These are phyloP conservation scores for Agrotis puta DNA, from an alignment of 2,888 invertebrate genomes.

Conservation along the genomic window DNA sequence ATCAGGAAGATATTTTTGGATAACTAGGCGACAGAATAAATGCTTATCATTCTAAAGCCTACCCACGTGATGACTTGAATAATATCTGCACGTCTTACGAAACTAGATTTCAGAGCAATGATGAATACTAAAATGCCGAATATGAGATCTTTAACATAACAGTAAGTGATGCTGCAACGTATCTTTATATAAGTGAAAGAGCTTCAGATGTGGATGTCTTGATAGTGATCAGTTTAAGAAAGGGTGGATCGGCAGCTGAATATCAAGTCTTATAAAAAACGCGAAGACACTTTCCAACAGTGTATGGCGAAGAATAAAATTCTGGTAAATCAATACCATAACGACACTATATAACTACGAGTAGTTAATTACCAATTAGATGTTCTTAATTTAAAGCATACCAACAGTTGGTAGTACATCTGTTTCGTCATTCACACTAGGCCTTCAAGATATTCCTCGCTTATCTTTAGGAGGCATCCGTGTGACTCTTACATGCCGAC, in stretches of 20 bases:
- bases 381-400: neutral
- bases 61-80: slow-evolving; percentile 55
- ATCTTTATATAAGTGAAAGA: slow-evolving; percentile 33
- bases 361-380: neutral
- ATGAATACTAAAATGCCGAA: slow-evolving; percentile 62
- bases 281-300: neutral
- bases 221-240: neutral
- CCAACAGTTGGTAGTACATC: slow-evolving; percentile 6
- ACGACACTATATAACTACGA: neutral
- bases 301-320: neutral
- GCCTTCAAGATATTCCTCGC: slow-evolving; percentile 72
- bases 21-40: slow-evolving; percentile 57
- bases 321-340: neutral
- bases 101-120: slow-evolving; percentile 60
- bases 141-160: slow-evolving; percentile 14
- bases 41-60: slow-evolving; percentile 60
- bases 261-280: neutral
- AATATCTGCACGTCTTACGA: slow-evolving; percentile 56
- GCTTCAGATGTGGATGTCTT: slow-evolving; percentile 2
- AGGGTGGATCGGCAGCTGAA: neutral
- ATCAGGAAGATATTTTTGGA: slow-evolving; percentile 59
- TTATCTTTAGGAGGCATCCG: slow-evolving; percentile 85
- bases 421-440: neutral
- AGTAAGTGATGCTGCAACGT: slow-evolving; percentile 31
- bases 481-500: slow-evolving; percentile 78